Evolutionary conservation across 2,888 invertebrate genomes (phyloP), one percentile per base, ranked within the genome.

Genomic region (Pseudeuparius sepicola): DNA sequence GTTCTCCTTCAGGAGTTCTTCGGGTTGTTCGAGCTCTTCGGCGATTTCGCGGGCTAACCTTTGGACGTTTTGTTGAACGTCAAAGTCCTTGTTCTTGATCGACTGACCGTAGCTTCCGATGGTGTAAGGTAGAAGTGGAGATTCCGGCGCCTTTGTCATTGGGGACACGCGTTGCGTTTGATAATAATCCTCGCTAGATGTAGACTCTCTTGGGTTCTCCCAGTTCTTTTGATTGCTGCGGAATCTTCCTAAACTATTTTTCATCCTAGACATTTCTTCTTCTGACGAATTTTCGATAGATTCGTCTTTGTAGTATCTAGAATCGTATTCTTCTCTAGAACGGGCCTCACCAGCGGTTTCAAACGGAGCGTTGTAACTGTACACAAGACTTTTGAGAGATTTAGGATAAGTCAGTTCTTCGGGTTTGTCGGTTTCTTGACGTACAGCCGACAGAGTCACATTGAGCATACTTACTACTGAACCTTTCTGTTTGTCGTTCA

Each of bases 401-500:
- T 67, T 61, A 30, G 59, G 61, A 39, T 59, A 57, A 39, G 65
- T 58, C 9, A 54, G 39, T 18, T 48, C 29, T 65, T 61, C 43
- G 53, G 60, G 47, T 60, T 56, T 59, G 63, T 66, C 47, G 60
- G 58, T 10, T 54, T 53, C 44, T 34, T 66, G 30, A 30, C 49
- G 46, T 14, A 57, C 48, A 24, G 53, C 42, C 16, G 41, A 37
- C 24, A 66, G 60, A 17, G 66, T 67, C 26, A 80, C 48, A 43
- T 68, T 71, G 27, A 81, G 66, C 39, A 64, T 59, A 55, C 76
- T 76, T 17, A 44, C 34, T 4, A 50, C 43, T n/a, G 50, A 51
- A 28, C 77, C 77, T 47, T 73, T 70, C 45, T 75, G 67, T 26
- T 68, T 58, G 24, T 74, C 70, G 48, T 68, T 66, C 37, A 73